A percentile compares a stretch with the other conserved stretches of the same genome.
These are phyloP conservation scores for Caenorhabditis latens DNA, from an alignment of 1,140 invertebrate genomes.

Conservation along the genomic window DNA sequence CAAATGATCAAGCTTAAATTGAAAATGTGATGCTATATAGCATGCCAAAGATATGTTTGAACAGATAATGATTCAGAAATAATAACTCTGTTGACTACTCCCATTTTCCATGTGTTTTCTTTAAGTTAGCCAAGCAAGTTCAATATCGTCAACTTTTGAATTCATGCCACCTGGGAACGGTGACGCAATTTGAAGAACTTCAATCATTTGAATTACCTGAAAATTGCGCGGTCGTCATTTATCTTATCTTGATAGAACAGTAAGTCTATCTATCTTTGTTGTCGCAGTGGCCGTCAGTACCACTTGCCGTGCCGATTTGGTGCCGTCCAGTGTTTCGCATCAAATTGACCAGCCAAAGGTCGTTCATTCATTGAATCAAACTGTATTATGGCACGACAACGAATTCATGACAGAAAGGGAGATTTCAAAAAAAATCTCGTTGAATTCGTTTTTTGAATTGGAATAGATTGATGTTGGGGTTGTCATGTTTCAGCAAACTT, in stretches of 20 bases:
- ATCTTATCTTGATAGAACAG: constrained; percentile 18
- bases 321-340: constrained; percentile 47
- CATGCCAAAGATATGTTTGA: neutral
- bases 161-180: neutral
- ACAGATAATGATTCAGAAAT: too few species aligned
- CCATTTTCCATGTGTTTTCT: too few species aligned
- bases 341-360: constrained; percentile 42
- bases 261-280: constrained; percentile 15
- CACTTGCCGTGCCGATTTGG: constrained; percentile 36
- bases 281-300: constrained; percentile 14
- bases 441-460: neutral
- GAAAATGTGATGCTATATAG: neutral
- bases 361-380: constrained; percentile 16
- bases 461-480: too few species aligned
- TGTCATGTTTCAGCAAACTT: too few species aligned
- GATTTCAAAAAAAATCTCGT: neutral
- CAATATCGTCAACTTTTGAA: too few species aligned
- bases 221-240: neutral
- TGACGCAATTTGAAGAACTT: neutral
- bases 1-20: neutral
- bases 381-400: constrained; percentile 10
- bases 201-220: neutral
- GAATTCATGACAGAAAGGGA: neutral
- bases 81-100: too few species aligned
- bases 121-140: too few species aligned